Conservation (phyloP, 2,797 vertebrate species). For the Cichlasoma orientale region DNA sequence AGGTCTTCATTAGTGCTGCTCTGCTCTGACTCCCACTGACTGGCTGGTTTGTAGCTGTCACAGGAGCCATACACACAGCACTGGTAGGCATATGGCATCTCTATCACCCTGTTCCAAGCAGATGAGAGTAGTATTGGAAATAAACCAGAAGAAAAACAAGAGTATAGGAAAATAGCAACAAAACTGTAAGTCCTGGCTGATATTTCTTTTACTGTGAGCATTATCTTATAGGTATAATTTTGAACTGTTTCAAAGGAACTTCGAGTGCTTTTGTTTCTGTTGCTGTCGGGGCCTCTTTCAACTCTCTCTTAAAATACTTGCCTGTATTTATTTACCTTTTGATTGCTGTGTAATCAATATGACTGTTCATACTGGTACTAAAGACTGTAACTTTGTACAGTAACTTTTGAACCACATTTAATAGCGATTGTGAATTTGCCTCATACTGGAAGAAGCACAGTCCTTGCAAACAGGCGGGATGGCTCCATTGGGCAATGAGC, state of each 20-base stretch:
- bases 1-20: conserved; percentile 84
- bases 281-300: background rate
- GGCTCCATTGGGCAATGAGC: background rate
- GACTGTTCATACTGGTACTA: background rate
- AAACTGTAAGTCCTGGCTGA: background rate
- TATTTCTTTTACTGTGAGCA: background rate
- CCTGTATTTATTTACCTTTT: background rate
- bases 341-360: background rate
- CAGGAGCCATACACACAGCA: conserved; percentile 92
- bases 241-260: background rate
- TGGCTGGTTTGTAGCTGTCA: conserved; percentile 80
- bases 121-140: background rate
- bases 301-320: background rate
- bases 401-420: background rate
- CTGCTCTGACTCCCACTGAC: conserved; percentile 85
- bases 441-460: background rate
- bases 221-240: background rate
- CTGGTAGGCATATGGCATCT: conserved; percentile 95
- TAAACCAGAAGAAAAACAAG: background rate
- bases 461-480: background rate
- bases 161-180: background rate
- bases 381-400: background rate
- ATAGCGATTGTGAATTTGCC: background rate
- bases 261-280: background rate
- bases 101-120: conserved; percentile 84